These are phyloP conservation scores for Drosophila austrosaltans DNA, from an alignment of 2,888 invertebrate genomes.

Conservation along the genomic window DNA sequence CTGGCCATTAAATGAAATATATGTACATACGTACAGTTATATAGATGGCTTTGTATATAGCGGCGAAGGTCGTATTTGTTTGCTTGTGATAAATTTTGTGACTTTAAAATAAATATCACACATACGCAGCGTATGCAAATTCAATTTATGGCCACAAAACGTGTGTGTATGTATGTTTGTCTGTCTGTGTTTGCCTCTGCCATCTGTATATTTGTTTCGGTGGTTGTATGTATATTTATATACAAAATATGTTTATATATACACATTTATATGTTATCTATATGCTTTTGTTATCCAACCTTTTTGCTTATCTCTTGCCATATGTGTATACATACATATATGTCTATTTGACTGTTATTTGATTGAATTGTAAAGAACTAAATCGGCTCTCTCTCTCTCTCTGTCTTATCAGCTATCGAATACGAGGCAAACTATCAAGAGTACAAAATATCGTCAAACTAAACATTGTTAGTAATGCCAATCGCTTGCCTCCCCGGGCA, in stretches of 20 bases:
- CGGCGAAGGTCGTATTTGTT: constrained; percentile 70
- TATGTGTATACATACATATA: constrained; percentile 9
- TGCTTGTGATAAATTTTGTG: constrained; percentile 49
- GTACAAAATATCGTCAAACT: background rate
- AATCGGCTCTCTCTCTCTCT: constrained; percentile 27
- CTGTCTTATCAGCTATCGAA: constrained; percentile 50
- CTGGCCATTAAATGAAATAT: constrained; percentile 40
- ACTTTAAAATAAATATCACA: constrained; percentile 57
- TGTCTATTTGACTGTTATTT: constrained; percentile 35
- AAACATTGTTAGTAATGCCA: constrained; percentile 2
- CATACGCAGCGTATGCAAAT: constrained; percentile 54
- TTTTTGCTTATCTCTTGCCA: constrained; percentile 54
- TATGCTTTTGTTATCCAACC: constrained; percentile 56
- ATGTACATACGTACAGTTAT: background rate
- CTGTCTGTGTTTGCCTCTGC: background rate
- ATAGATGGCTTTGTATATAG: too few species aligned
- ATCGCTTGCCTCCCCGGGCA: background rate
- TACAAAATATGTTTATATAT: background rate
- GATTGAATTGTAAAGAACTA: constrained; percentile 48
- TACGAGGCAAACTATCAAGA: constrained; percentile 19
- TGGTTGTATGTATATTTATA: constrained; percentile 17
- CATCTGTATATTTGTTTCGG: constrained; percentile 35
- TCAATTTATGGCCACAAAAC: constrained; percentile 35
- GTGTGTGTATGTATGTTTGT: background rate
- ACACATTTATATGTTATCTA: constrained; percentile 41